Conservation (phyloP, 2,113 vertebrate species). For the Redunca redunca region DNA sequence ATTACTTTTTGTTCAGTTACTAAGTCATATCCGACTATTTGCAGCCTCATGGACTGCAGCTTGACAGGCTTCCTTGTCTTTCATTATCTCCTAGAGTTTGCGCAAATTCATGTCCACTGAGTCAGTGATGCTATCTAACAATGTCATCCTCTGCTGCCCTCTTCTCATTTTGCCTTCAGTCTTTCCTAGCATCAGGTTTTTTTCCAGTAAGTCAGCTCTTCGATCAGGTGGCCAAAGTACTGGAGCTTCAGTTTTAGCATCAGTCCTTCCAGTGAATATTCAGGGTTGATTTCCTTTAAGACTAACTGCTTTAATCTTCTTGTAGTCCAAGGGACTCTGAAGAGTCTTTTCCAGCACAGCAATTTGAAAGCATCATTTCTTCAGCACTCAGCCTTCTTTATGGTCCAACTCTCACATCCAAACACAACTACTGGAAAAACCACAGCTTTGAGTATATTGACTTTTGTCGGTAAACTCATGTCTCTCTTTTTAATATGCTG, state of each 20-base stretch:
- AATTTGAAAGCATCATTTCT: neutral
- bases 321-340: neutral
- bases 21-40: neutral
- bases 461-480: neutral
- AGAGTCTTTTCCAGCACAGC: neutral
- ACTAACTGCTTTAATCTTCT: neutral
- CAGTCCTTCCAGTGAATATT: neutral
- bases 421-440: neutral
- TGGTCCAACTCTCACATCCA: neutral
- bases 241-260: neutral
- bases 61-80: neutral
- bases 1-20: neutral
- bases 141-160: neutral
- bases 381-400: neutral
- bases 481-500: neutral
- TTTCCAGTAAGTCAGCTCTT: neutral
- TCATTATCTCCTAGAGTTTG: neutral
- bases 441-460: neutral
- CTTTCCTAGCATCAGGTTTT: neutral
- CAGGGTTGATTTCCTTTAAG: neutral
- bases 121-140: neutral
- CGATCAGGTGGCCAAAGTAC: neutral
- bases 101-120: neutral
- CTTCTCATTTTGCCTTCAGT: neutral
- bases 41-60: neutral